phyloP scores from a whole-genome alignment of 2,797 vertebrate species.

The Arnoldichthys spilopterus region DNA sequence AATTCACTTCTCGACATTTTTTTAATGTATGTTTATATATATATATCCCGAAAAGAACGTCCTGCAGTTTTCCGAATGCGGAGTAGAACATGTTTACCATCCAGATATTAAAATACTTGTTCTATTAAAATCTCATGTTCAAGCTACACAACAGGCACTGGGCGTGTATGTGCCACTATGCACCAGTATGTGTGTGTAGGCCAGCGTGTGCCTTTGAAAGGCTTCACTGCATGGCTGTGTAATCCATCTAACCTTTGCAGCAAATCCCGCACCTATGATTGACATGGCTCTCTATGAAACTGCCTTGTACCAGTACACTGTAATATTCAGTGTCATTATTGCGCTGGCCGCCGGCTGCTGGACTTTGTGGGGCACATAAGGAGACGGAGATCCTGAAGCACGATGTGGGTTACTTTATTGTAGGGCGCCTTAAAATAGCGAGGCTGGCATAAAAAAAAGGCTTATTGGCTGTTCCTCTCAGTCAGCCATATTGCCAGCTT shows the following conservation, averaged over 20 bases:
- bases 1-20: slow-evolving; percentile 70
- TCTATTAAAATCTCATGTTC: neutral
- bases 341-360: neutral
- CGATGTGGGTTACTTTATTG: slow-evolving; percentile 22
- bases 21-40: slow-evolving; percentile 61
- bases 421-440: slow-evolving; percentile 18
- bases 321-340: slow-evolving; percentile 23
- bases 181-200: neutral
- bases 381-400: slow-evolving; percentile 2
- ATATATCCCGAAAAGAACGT: neutral
- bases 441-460: neutral
- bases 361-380: slow-evolving; percentile 17
- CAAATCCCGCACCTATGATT: slow-evolving; percentile 10
- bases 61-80: slow-evolving; percentile 20
- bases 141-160: neutral
- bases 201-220: neutral
- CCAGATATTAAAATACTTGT: slow-evolving; percentile 1
- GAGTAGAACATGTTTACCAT: neutral
- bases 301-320: neutral
- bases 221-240: neutral
- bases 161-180: neutral
- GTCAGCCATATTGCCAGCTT: slow-evolving; percentile 12
- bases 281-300: neutral
- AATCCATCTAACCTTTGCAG: slow-evolving; percentile 37
- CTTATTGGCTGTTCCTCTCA: slow-evolving; percentile 14